A percentile compares a stretch with the other conserved stretches of the same genome.
Conservation (phyloP, 2,797 vertebrate genomes). For the Gambusia yucatana region DNA sequence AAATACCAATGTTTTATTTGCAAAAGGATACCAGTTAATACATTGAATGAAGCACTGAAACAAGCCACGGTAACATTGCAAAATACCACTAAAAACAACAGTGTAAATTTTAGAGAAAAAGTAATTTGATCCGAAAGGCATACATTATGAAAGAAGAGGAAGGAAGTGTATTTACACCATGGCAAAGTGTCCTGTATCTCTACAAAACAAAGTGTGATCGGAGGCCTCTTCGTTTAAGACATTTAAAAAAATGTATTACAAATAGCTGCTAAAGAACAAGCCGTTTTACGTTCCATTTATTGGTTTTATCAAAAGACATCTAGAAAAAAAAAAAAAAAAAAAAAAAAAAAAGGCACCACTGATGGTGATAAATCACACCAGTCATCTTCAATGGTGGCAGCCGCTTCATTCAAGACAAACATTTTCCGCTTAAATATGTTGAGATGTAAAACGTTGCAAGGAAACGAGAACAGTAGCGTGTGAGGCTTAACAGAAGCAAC, state of each 20-base stretch:
- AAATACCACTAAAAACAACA: constrained; percentile 77
- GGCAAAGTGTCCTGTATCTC: constrained; percentile 64
- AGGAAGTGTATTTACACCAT: constrained; percentile 71
- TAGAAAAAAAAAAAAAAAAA: constrained; percentile 16
- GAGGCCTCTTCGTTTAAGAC: constrained; percentile 64
- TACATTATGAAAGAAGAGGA: constrained; percentile 68
- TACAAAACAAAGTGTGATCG: constrained; percentile 65
- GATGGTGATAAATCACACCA: constrained; percentile 69
- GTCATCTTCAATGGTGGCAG: constrained; percentile 57
- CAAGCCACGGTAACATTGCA: constrained; percentile 80
- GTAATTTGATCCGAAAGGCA: constrained; percentile 66
- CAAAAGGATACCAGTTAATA: constrained; percentile 78
- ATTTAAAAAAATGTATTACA: constrained; percentile 70
- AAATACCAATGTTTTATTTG: constrained; percentile 79
- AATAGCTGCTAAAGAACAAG: constrained; percentile 65
- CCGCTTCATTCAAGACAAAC: constrained; percentile 65
- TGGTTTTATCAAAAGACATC: constrained; percentile 70
- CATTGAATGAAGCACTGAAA: constrained; percentile 80
- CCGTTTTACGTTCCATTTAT: constrained; percentile 44
- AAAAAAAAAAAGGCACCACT: constrained; percentile 78
- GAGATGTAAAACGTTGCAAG: constrained; percentile 53
- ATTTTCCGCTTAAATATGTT: constrained; percentile 54
- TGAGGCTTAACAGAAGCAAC: constrained; percentile 49
- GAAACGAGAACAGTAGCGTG: constrained; percentile 57
- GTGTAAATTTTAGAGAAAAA: constrained; percentile 57